Evolutionary conservation across 2,113 vertebrate genomes (phyloP).

Genomic region (Phyllopteryx taeniolatus): DNA sequence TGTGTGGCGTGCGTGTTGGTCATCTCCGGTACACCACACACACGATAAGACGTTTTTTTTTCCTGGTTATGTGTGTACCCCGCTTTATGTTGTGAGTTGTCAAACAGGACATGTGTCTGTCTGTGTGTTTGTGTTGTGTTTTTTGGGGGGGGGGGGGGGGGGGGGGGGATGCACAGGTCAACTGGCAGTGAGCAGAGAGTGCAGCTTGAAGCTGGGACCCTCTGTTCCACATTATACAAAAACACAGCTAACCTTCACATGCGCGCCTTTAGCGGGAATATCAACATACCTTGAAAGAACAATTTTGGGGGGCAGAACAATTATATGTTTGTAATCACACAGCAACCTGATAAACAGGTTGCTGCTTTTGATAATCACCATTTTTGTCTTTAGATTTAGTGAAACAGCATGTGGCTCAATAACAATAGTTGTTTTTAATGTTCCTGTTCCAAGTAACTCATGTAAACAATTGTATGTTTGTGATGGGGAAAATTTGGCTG

Average conservation of each 20-base stretch:
- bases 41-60: no score
- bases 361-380: no score
- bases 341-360: no score
- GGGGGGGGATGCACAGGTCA: slow-evolving; percentile 62
- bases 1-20: background rate
- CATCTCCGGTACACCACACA: no score
- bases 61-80: background rate
- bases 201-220: slow-evolving; percentile 67
- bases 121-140: slow-evolving; percentile 28
- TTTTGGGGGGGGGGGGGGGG: slow-evolving; percentile 35
- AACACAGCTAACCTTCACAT: slow-evolving; percentile 26
- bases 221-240: slow-evolving; percentile 55
- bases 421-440: no score
- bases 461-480: background rate
- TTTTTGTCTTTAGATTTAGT: background rate
- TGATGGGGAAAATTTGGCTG: background rate
- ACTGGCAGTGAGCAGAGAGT: slow-evolving; percentile 75
- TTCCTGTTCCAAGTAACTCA: background rate
- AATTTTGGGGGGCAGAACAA: background rate
- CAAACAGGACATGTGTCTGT: background rate
- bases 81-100: background rate
- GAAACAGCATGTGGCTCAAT: background rate
- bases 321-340: no score
- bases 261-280: background rate
- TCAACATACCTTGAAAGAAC: background rate